Conservation (phyloP, 2,113 vertebrate genomes). For the Prolemur simus region DNA sequence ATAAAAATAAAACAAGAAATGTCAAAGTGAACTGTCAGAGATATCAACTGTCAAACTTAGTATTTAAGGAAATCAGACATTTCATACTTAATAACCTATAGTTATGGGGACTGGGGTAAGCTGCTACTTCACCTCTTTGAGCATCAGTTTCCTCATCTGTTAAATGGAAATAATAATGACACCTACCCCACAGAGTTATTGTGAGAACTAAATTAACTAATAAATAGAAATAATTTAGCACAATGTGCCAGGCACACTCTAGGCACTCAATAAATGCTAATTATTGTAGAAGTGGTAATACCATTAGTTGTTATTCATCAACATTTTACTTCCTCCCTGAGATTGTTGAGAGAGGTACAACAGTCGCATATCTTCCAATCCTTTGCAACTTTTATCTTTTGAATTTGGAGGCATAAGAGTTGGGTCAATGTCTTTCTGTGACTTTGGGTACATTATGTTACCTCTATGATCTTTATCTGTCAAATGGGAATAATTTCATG, state of each 20-base stretch:
- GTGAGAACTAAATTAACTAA: background rate
- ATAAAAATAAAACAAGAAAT: too few relatives aligned
- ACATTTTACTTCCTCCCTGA: background rate
- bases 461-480: background rate
- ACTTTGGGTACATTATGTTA: background rate
- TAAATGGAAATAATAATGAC: background rate
- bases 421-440: background rate
- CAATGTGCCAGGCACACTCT: background rate
- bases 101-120: background rate
- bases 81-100: too few relatives aligned
- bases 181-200: background rate
- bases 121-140: background rate
- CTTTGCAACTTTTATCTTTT: background rate
- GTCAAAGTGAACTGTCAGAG: too few relatives aligned
- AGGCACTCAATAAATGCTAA: background rate
- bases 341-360: background rate
- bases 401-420: background rate
- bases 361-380: background rate
- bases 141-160: background rate
- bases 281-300: fast-evolving
- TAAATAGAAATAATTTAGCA: background rate
- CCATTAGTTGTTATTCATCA: background rate
- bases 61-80: too few relatives aligned
- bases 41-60: too few relatives aligned
- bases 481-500: background rate